Evolutionary conservation across 2,888 invertebrate genomes (phyloP).

Genomic region (Limenitis camilla): DNA sequence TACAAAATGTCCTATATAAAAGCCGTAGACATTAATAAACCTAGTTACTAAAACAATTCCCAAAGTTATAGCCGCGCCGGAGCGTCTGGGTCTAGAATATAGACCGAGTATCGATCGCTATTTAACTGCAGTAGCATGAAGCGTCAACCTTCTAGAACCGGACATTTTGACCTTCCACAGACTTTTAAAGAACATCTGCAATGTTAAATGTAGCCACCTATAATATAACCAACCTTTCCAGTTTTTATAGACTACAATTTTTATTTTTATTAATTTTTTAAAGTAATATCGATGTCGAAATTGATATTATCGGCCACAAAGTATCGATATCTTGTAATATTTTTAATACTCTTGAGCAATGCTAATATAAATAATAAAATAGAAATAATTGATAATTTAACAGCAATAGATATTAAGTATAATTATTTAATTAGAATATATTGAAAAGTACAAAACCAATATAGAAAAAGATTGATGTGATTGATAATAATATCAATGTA

Average conservation of each 20-base stretch:
- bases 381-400: too few relatives aligned
- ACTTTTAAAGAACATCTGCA: background rate
- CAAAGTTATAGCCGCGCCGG: constrained; percentile 4
- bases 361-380: too few relatives aligned
- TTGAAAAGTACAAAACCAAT: too few relatives aligned
- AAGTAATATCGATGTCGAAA: too few relatives aligned
- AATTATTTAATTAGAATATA: too few relatives aligned
- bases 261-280: background rate
- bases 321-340: too few relatives aligned
- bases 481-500: too few relatives aligned
- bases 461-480: too few relatives aligned
- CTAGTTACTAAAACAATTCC: background rate
- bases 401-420: too few relatives aligned
- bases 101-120: constrained; percentile 6
- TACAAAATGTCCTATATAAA: too few relatives aligned
- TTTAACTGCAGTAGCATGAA: background rate
- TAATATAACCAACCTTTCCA: background rate
- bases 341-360: too few relatives aligned
- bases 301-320: too few relatives aligned
- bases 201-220: background rate
- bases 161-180: background rate
- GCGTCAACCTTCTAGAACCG: background rate
- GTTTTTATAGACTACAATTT: background rate
- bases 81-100: constrained; percentile 7
- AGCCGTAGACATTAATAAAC: background rate